phyloP scores from a whole-genome alignment of 2,888 invertebrate species.

The Schizotus pectinicornis region DNA sequence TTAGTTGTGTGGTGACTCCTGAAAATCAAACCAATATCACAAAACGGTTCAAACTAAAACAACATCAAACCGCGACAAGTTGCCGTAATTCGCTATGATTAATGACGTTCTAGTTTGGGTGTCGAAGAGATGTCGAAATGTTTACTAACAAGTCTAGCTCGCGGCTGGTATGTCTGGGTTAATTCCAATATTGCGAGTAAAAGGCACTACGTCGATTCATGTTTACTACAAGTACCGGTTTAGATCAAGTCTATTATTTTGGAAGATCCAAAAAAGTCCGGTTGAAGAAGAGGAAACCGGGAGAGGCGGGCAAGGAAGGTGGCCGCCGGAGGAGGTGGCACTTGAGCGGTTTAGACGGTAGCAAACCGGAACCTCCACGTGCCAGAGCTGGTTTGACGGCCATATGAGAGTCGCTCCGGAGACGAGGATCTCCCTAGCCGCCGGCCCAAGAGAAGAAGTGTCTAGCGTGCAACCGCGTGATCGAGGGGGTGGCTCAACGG shows the following conservation, averaged over 20 bases:
- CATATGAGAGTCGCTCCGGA: conserved; percentile 45
- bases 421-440: conserved; percentile 26
- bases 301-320: conserved; percentile 24
- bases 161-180: conserved; percentile 31
- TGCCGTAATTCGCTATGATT: no score
- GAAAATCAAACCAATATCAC: neutral
- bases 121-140: neutral
- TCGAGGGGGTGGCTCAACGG: conserved; percentile 47
- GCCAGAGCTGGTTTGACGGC: conserved; percentile 52
- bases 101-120: no score
- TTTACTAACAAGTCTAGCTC: conserved; percentile 15
- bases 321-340: conserved; percentile 26
- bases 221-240: conserved; percentile 50
- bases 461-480: conserved; percentile 27
- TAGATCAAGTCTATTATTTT: conserved; percentile 47
- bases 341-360: conserved; percentile 35
- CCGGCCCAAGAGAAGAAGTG: conserved; percentile 18
- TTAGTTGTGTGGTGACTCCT: conserved; percentile 11
- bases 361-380: conserved; percentile 51
- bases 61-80: neutral
- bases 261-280: conserved; percentile 39
- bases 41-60: neutral
- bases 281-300: conserved; percentile 29
- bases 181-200: conserved; percentile 8
- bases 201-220: conserved; percentile 40